phyloP scores from a whole-genome alignment of 2,888 invertebrate species.

The Aleiodes testaceus region DNA sequence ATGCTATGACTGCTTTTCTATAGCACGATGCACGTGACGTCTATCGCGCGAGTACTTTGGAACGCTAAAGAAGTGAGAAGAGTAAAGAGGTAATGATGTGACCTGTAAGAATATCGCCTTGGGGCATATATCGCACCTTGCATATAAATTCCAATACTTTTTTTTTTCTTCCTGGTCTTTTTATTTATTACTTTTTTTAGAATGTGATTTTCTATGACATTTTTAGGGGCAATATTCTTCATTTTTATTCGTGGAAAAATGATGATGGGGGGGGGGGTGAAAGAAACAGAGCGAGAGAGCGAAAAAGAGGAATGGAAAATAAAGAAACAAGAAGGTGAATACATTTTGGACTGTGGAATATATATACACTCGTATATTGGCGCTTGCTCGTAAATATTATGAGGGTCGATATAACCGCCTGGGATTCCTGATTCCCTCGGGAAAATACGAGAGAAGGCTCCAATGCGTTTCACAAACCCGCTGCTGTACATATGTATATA shows the following conservation, averaged over 20 bases:
- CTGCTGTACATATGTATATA: slow-evolving; percentile 30
- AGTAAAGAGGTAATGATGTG: slow-evolving; percentile 3
- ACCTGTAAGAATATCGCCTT: slow-evolving; percentile 52
- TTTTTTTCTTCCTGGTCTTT: background rate
- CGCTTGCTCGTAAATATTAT: slow-evolving; percentile 67
- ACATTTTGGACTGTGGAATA: slow-evolving; percentile 17
- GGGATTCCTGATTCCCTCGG: slow-evolving; percentile 64
- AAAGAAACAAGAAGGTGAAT: slow-evolving; percentile 22
- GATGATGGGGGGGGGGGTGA: slow-evolving; percentile 32
- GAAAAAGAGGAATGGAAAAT: slow-evolving; percentile 18
- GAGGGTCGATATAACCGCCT: slow-evolving; percentile 69
- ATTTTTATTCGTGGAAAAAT: background rate
- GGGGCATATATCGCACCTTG: slow-evolving; percentile 48
- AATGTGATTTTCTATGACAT: slow-evolving; percentile 67
- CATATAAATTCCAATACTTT: slow-evolving; percentile 63
- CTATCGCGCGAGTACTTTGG: background rate
- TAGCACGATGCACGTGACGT: slow-evolving; percentile 6
- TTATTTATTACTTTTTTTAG: slow-evolving; percentile 54
- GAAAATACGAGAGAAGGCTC: slow-evolving; percentile 44
- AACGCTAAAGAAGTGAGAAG: background rate
- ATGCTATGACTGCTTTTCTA: slow-evolving; percentile 10
- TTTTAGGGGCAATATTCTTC: slow-evolving; percentile 59
- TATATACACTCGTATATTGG: slow-evolving; percentile 43
- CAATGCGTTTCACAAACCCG: slow-evolving; percentile 28
- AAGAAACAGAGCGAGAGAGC: background rate